Evolutionary conservation across 1,140 invertebrate genomes (phyloP).

Genomic region (Drosophila melanica): DNA sequence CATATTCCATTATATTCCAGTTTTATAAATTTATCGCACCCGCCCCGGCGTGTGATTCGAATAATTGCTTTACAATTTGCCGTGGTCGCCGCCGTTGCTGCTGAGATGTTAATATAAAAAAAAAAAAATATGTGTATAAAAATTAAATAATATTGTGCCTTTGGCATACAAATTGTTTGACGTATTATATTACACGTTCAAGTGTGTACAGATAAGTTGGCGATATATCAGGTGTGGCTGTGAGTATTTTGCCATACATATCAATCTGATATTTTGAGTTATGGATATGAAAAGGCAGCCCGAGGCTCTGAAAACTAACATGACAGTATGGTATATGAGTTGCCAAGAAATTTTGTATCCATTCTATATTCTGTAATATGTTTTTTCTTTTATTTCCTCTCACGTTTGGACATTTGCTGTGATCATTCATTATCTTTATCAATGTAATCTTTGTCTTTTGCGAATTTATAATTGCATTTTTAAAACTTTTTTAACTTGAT

Average conservation of each 20-base stretch:
- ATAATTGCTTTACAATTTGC: slow-evolving; percentile 80
- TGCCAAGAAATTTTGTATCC: slow-evolving; percentile 40
- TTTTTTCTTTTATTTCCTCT: slow-evolving; percentile 42
- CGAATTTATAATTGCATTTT: slow-evolving; percentile 4
- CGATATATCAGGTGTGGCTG: slow-evolving; percentile 71
- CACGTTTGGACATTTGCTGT: slow-evolving; percentile 39
- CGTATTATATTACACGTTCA: slow-evolving; percentile 62
- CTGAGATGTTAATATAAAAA: slow-evolving; percentile 41
- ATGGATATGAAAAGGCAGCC: slow-evolving; percentile 17
- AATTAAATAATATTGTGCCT: slow-evolving; percentile 58
- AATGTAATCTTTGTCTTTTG: slow-evolving; percentile 6
- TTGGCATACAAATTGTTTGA: slow-evolving; percentile 69
- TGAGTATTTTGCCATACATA: slow-evolving; percentile 57
- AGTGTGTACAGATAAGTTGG: slow-evolving; percentile 36
- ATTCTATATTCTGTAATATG: slow-evolving; percentile 12
- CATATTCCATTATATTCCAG: slow-evolving; percentile 29
- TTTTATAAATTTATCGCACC: slow-evolving; percentile 56
- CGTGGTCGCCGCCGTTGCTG: slow-evolving; percentile 3
- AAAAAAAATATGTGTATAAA: slow-evolving; percentile 53
- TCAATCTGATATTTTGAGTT: slow-evolving; percentile 56
- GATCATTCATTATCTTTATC: slow-evolving; percentile 21
- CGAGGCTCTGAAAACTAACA: slow-evolving; percentile 25
- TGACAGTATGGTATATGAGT: slow-evolving; percentile 37
- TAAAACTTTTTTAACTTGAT: too few species aligned
- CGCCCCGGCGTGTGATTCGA: slow-evolving; percentile 67